phyloP scores from a whole-genome alignment of 2,113 vertebrate genomes.

The Paraplagusia blochii region DNA sequence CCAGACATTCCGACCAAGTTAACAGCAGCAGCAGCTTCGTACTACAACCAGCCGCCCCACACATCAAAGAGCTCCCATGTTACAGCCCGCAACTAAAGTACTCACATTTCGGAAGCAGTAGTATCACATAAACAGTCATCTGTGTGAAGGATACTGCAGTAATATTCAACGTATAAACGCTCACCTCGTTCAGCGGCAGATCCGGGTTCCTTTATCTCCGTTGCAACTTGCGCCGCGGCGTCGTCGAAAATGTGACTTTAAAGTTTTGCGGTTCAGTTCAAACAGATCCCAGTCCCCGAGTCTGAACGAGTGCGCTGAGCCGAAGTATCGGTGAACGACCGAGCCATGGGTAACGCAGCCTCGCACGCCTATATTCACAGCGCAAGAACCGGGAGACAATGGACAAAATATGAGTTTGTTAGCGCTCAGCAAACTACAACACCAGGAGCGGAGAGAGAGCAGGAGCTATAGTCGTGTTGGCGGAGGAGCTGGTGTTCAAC shows the following conservation, averaged over 20 bases:
- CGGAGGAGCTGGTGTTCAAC: neutral
- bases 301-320: neutral
- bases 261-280: constrained; percentile 30
- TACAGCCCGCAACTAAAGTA: neutral
- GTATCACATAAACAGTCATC: neutral
- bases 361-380: neutral
- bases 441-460: constrained; percentile 14
- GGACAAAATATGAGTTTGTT: neutral
- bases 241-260: neutral
- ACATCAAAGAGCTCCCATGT: constrained; percentile 22
- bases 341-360: constrained; percentile 47
- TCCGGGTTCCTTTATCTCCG: constrained; percentile 49
- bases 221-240: constrained; percentile 34
- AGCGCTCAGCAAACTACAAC: constrained; percentile 17
- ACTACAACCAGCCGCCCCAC: constrained; percentile 10
- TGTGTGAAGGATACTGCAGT: neutral
- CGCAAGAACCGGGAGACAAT: too few relatives aligned
- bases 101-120: constrained; percentile 10
- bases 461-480: neutral
- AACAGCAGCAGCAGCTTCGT: constrained; percentile 38
- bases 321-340: neutral
- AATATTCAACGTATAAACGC: neutral
- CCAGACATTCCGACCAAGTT: constrained; percentile 64
- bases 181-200: constrained; percentile 51
- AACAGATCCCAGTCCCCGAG: constrained; percentile 13